Evolutionary conservation across 2,888 invertebrate species (phyloP).

Genomic region (Watsonalla cultraria): DNA sequence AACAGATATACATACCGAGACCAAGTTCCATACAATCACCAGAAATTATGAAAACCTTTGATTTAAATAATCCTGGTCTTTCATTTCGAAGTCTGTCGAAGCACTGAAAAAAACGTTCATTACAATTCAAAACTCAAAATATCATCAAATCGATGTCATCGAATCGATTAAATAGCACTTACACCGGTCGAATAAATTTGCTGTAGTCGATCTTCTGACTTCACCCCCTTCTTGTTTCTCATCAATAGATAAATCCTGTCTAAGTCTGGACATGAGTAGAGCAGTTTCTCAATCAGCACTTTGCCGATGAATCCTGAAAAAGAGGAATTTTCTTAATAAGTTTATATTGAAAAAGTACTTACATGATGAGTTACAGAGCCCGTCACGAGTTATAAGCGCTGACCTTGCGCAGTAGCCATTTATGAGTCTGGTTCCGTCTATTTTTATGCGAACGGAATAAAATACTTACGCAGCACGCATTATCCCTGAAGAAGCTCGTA

Average conservation of each 20-base stretch:
- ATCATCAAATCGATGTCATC: too few relatives aligned
- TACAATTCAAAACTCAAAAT: too few relatives aligned
- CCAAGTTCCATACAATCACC: conserved; percentile 80
- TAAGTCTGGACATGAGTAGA: conserved; percentile 88
- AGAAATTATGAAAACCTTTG: conserved; percentile 82
- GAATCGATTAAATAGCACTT: too few relatives aligned
- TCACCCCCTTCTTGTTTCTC: conserved; percentile 84
- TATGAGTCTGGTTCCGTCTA: too few relatives aligned
- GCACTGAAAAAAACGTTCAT: conserved; percentile 58
- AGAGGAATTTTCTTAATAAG: too few relatives aligned
- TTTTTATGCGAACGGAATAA: too few relatives aligned
- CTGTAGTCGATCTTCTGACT: conserved; percentile 81
- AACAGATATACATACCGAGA: conserved; percentile 59
- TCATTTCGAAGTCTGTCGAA: conserved; percentile 79
- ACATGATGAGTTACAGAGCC: too few relatives aligned
- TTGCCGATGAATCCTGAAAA: conserved; percentile 91
- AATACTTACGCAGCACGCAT: too few relatives aligned
- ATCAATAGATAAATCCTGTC: conserved; percentile 87
- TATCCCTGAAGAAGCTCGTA: too few relatives aligned
- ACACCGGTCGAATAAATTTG: conserved; percentile 49
- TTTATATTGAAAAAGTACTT: too few relatives aligned
- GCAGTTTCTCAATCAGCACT: conserved; percentile 90
- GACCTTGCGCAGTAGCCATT: too few relatives aligned
- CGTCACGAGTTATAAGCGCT: too few relatives aligned
- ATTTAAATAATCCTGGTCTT: conserved; percentile 68